Conservation (phyloP, 2,888 invertebrate species). For the Nymphalis urticae region DNA sequence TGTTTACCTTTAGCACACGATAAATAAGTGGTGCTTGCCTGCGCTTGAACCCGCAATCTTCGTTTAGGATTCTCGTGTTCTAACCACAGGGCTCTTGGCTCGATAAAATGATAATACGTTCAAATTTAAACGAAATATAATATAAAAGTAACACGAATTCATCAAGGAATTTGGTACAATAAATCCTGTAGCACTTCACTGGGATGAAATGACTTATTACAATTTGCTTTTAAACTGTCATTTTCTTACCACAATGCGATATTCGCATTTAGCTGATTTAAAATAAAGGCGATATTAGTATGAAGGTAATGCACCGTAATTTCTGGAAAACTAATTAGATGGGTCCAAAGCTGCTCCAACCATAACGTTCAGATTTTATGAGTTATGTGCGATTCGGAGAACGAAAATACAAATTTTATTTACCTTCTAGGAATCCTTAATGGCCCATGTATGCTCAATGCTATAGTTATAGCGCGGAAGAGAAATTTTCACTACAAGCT, state of each 20-base stretch:
- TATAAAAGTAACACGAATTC: not conserved
- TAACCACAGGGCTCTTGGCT: too few species aligned
- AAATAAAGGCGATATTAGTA: constrained; percentile 21
- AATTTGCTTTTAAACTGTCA: constrained; percentile 17
- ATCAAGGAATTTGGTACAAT: constrained; percentile 16
- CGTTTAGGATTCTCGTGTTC: too few species aligned
- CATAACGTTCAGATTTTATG: constrained; percentile 54
- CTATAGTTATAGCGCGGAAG: not conserved
- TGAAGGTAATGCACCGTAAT: constrained; percentile 26
- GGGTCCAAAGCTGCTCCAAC: constrained; percentile 49
- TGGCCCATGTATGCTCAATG: constrained; percentile 6
- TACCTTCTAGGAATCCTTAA: constrained; percentile 38
- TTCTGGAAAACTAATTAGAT: constrained; percentile 52
- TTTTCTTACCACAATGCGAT: constrained; percentile 11
- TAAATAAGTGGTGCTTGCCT: too few species aligned
- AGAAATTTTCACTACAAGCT: not conserved
- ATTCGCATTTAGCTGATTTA: not conserved
- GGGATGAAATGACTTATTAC: constrained; percentile 23
- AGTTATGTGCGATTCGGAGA: constrained; percentile 58
- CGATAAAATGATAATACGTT: not conserved
- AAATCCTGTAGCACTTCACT: constrained; percentile 17
- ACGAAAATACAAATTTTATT: constrained; percentile 42
- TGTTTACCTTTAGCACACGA: too few species aligned
- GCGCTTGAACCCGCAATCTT: too few species aligned
- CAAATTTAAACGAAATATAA: not conserved